Base-by-base conservation (phyloP, 2,113 vertebrate genomes). In the Gasterosteus nipponicus region DNA sequence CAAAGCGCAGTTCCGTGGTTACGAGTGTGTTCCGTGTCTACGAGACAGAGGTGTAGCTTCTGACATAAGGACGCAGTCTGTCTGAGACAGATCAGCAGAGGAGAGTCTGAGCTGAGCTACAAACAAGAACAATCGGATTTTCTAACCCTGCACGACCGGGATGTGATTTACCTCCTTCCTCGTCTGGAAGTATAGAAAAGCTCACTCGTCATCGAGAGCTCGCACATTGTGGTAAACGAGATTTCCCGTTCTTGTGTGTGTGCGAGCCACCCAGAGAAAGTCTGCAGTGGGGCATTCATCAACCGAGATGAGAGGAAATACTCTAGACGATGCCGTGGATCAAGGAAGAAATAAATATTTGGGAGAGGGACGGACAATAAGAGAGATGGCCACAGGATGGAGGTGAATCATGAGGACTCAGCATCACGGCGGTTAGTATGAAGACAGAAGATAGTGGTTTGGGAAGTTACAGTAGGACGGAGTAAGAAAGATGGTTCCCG, bases 271-370 rank as follows among this genome's bases (percentile, higher is more conserved):
- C 73, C 15, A 41, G 59, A 61, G 62, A 57, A 57, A 61, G 62
- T 57, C 63, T 51, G n/a, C 59, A 64, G 56, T 29, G 47, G 44
- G 74, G 75, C 64, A 87, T 86, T 88, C 46, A 69, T 88, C 82
- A 69, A 39, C 74, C 10, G 31, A 73, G 77, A 76, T 84, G 54
- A 82, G 80, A 84, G 44, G 33, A 65, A 26, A 80, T 44, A 57
- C 54, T 82, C 41, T 47, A 49, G 63, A 77, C 82, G 58, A 68
- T 54, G 19, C 64, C 19, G 58, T 56, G 73, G 75, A 77, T 38
- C 59, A 69, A 66, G 16, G 4, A 62, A 74, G 38, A 46, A 51
- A 0, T 33, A 82, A 79, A 67, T 56, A 78, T 62, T 69, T 81
- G 78, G 49, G 56, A 71, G 44, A 26, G 18, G 38, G 56, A 54